Conservation (phyloP, 2,113 vertebrate genomes). For the Ariopsis seemanni region DNA sequence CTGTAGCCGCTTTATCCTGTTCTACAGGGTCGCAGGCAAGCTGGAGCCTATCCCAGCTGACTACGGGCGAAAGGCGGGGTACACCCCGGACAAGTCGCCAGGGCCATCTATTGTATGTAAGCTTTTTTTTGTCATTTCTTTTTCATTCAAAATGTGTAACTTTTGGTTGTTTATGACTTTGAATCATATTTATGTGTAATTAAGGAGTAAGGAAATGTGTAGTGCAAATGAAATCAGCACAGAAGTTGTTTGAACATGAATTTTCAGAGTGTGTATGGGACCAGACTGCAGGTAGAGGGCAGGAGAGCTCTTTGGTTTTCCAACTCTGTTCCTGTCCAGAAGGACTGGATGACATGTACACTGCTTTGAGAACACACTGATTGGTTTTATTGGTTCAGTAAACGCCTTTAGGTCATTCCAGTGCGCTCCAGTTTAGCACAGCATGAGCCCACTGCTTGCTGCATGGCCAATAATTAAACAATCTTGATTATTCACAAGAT, state of each 20-base stretch:
- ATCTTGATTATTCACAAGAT: conserved; percentile 39
- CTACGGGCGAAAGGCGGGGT: no score
- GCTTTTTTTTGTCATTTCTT: neutral
- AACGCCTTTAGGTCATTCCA: conserved; percentile 14
- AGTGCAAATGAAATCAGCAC: neutral
- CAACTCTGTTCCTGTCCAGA: neutral
- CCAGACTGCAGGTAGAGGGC: conserved; percentile 47
- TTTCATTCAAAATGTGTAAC: neutral
- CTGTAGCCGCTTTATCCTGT: no score
- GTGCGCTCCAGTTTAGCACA: conserved; percentile 17
- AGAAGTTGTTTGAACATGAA: neutral
- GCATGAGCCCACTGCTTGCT: conserved; percentile 19
- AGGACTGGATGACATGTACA: conserved; percentile 1
- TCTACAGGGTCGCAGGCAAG: no score
- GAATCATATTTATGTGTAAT: neutral
- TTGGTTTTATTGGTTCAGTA: conserved; percentile 33
- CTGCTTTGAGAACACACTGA: neutral
- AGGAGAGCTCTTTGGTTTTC: conserved; percentile 31
- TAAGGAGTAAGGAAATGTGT: neutral
- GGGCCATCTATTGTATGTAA: neutral
- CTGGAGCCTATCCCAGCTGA: no score
- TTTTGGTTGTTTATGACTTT: neutral
- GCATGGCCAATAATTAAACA: conserved; percentile 30
- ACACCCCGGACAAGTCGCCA: no score
- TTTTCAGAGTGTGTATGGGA: neutral